Evolutionary conservation across 2,797 vertebrate genomes (phyloP).

Genomic region (Cyclopterus lumpus): DNA sequence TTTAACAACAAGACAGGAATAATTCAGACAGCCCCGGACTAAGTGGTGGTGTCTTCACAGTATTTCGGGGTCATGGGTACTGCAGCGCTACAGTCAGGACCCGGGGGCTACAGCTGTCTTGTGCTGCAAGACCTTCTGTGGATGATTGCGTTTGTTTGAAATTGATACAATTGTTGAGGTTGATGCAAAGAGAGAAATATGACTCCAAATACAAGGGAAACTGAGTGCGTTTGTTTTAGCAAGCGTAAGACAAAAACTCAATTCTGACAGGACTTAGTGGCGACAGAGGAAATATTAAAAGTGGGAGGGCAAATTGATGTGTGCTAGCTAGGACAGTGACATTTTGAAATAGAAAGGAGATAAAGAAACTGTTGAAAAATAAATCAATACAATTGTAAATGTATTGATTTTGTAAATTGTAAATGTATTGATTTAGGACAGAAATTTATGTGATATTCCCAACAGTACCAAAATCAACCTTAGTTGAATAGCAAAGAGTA

Average conservation of each 20-base stretch:
- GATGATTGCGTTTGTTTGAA: conserved; percentile 13
- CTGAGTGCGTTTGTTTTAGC: conserved; percentile 9
- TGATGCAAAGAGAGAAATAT: not conserved
- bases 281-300: conserved; percentile 10
- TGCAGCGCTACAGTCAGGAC: not conserved
- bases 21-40: not conserved
- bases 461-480: not conserved
- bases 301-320: not conserved
- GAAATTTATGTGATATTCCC: not conserved
- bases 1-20: not conserved
- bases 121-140: not conserved
- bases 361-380: not conserved
- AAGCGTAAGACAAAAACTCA: not conserved
- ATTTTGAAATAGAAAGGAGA: not conserved
- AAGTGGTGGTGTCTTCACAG: conserved; percentile 10
- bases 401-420: not conserved
- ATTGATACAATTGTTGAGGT: not conserved
- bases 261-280: not conserved
- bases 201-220: not conserved
- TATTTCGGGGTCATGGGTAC: not conserved
- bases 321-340: not conserved
- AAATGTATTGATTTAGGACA: not conserved
- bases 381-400: not conserved
- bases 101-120: not conserved
- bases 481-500: not conserved